These are phyloP conservation scores for Acanthosoma haemorrhoidale DNA, from an alignment of 2,888 invertebrate genomes.

Conservation along the genomic window DNA sequence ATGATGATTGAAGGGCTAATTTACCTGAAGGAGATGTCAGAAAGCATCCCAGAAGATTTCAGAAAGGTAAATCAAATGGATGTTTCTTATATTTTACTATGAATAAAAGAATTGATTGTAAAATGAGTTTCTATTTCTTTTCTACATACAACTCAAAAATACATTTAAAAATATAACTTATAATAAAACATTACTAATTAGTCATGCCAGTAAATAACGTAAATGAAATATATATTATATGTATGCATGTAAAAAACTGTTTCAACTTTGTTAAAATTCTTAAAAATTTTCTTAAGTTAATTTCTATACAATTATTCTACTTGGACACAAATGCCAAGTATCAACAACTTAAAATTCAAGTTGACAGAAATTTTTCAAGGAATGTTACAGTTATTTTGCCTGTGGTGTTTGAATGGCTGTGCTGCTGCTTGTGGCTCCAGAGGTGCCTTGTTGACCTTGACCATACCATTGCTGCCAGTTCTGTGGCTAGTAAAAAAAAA, in stretches of 20 bases:
- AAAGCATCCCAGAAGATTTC: constrained; percentile 54
- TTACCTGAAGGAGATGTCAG: constrained; percentile 54
- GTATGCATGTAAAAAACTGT: constrained; percentile 8
- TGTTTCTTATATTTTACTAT: constrained; percentile 52
- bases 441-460: constrained; percentile 7
- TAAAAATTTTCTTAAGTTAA: constrained; percentile 20
- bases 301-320: constrained; percentile 17
- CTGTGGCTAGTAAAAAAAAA: not conserved
- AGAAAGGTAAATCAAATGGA: constrained; percentile 54
- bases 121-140: constrained; percentile 12
- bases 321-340: constrained; percentile 21
- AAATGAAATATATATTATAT: constrained; percentile 15
- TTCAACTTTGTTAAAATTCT: constrained; percentile 18
- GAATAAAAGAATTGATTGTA: constrained; percentile 6
- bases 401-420: constrained; percentile 12
- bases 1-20: constrained; percentile 54
- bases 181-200: constrained; percentile 1
- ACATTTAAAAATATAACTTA: constrained; percentile 28
- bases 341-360: constrained; percentile 1
- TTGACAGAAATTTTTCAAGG: constrained; percentile 7
- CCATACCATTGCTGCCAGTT: constrained; percentile 26
- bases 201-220: not conserved
- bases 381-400: constrained; percentile 21
- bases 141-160: constrained; percentile 16
- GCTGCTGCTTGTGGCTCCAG: constrained; percentile 21